Conservation (phyloP, 2,797 vertebrate species). For the Limosa lapponica region DNA sequence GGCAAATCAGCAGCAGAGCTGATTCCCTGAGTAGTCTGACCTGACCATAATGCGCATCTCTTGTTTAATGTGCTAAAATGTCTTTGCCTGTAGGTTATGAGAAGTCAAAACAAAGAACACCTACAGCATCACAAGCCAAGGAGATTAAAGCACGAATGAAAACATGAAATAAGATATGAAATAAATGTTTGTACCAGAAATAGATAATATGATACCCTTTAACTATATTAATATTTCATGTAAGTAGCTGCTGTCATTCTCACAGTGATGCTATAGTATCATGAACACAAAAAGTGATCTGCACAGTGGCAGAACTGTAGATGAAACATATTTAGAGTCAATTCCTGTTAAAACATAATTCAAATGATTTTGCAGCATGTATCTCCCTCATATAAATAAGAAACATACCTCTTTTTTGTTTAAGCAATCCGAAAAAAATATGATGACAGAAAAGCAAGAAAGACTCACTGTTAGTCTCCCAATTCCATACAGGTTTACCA, state of each 20-base stretch:
- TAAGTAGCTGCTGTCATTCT: background rate
- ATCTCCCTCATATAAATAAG: background rate
- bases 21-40: rapidly evolving
- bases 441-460: background rate
- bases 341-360: background rate
- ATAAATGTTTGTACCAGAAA: background rate
- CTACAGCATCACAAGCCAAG: background rate
- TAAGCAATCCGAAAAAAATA: background rate
- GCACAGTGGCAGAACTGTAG: background rate
- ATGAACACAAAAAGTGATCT: rapidly evolving
- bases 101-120: background rate
- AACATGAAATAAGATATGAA: rapidly evolving
- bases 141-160: background rate
- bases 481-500: background rate
- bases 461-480: background rate
- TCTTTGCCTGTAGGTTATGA: background rate
- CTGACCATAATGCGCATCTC: background rate
- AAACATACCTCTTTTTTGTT: background rate
- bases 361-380: background rate
- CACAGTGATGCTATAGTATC: background rate
- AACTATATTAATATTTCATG: background rate
- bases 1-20: background rate
- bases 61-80: background rate
- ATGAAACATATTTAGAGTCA: background rate
- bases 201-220: background rate